Percentiles rank a stretch among this genome's conserved stretches.
Evolutionary conservation across 2,113 vertebrate genomes (phyloP).

Genomic region (Pteruthius melanotis): DNA sequence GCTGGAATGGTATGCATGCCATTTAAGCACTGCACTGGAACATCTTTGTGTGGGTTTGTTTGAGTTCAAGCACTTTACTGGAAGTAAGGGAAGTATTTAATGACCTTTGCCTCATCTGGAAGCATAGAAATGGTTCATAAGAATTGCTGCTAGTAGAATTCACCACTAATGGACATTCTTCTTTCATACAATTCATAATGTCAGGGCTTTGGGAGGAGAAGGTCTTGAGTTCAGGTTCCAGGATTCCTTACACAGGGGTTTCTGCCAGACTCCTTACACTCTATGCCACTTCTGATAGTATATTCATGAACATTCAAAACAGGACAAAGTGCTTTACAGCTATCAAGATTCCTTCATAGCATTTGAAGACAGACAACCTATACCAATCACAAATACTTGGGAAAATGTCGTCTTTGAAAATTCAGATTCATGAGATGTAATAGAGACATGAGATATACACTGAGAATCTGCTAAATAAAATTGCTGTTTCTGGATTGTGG

Average conservation of each 20-base stretch:
- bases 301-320: background rate
- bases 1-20: background rate
- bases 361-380: background rate
- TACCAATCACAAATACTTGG: background rate
- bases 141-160: background rate
- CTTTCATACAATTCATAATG: background rate
- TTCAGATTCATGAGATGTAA: background rate
- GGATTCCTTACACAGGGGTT: background rate
- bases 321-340: background rate
- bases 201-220: background rate
- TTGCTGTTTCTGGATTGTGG: background rate
- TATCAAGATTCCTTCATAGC: background rate
- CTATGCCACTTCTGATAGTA: background rate
- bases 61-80: background rate
- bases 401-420: background rate
- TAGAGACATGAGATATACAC: background rate
- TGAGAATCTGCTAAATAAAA: background rate
- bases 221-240: background rate
- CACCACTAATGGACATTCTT: background rate
- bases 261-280: background rate
- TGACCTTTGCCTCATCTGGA: background rate
- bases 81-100: background rate
- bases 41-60: background rate
- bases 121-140: background rate
- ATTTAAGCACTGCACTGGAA: conserved; percentile 19